Conservation (phyloP, 2,888 invertebrate genomes). For the Corbicula japonica region DNA sequence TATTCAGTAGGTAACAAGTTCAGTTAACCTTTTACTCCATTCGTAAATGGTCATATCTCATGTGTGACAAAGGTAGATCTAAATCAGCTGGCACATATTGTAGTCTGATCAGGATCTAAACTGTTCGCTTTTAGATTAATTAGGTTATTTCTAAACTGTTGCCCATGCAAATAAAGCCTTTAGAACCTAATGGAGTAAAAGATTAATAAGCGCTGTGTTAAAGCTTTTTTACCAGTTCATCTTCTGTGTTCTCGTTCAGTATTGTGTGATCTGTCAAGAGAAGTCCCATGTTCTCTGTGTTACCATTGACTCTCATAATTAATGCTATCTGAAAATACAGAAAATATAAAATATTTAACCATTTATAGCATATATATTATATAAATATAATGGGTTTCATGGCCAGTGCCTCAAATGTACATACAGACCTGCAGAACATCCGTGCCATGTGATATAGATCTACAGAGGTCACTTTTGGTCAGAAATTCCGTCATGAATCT, state of each 20-base stretch:
- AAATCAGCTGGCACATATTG: background rate
- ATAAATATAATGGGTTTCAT: background rate
- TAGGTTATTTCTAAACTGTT: background rate
- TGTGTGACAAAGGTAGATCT: background rate
- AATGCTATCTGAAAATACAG: conserved; percentile 25
- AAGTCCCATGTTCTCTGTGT: conserved; percentile 29
- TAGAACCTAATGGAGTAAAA: background rate
- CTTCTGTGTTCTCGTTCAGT: conserved; percentile 80
- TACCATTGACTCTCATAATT: conserved; percentile 74
- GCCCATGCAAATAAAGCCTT: background rate
- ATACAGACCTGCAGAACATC: background rate
- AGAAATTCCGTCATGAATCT: no score
- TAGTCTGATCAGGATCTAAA: background rate
- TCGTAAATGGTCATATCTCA: background rate
- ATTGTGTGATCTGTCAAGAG: conserved; percentile 61
- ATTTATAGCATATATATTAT: background rate
- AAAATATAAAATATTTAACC: background rate
- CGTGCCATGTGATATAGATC: background rate
- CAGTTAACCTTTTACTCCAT: no score
- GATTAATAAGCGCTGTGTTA: conserved; percentile 37
- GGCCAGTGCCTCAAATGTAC: background rate
- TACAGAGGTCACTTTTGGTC: background rate
- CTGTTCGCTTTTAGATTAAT: background rate
- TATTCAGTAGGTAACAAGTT: no score
- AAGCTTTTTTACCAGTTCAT: conserved; percentile 83